These are phyloP conservation scores for Monopterus albus DNA, from an alignment of 2,113 vertebrate genomes.

Conservation along the genomic window DNA sequence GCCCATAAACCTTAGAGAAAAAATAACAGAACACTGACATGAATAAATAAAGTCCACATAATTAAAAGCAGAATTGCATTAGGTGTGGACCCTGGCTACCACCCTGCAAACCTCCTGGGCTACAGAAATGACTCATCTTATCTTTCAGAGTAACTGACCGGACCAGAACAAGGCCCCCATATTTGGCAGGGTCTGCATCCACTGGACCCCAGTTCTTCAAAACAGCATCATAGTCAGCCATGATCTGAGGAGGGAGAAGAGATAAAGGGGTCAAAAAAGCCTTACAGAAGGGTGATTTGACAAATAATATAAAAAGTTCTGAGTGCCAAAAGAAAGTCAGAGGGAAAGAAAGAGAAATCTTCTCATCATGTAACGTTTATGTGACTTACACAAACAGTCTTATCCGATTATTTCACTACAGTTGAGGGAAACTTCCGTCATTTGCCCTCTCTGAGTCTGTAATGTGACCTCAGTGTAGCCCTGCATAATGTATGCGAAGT, in stretches of 20 bases:
- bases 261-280: neutral
- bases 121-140: neutral
- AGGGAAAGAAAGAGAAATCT: neutral
- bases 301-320: neutral
- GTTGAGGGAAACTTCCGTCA: too few species aligned
- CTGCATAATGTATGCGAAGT: slow-evolving; percentile 7
- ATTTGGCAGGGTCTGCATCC: slow-evolving; percentile 58
- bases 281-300: neutral
- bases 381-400: neutral
- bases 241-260: slow-evolving; percentile 47
- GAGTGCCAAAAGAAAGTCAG: neutral
- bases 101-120: neutral
- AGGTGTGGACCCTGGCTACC: too few species aligned
- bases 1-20: too few species aligned
- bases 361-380: neutral
- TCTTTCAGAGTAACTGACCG: slow-evolving; percentile 70
- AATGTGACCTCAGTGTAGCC: neutral
- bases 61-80: too few species aligned
- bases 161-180: slow-evolving; percentile 73
- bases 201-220: slow-evolving; percentile 75
- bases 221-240: slow-evolving; percentile 76
- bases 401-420: too few species aligned
- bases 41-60: too few species aligned
- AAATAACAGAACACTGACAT: too few species aligned
- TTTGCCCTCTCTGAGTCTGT: slow-evolving; percentile 17